A percentile compares a stretch with the other conserved stretches of the same genome.
Evolutionary conservation across 2,113 vertebrate species (phyloP).

Genomic region (Capra hircus): DNA sequence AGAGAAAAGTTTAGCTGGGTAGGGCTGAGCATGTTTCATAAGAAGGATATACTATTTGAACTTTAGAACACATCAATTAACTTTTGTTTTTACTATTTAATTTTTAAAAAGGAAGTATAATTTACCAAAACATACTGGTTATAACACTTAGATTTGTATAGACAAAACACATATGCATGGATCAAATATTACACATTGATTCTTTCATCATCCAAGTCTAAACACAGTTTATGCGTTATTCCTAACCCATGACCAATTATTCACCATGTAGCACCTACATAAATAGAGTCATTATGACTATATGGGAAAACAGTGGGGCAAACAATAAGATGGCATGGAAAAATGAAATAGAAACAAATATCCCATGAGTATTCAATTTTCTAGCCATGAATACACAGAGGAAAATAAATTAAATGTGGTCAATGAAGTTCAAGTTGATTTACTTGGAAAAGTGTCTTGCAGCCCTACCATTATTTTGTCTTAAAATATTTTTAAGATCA

Average conservation of each 20-base stretch:
- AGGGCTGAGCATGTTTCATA: background rate
- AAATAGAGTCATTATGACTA: accelerated
- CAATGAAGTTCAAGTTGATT: background rate
- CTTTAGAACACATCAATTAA: background rate
- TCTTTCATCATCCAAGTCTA: background rate
- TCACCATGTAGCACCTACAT: accelerated
- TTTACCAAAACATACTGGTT: background rate
- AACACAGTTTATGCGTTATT: accelerated
- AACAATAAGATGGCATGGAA: background rate
- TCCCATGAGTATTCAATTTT: background rate
- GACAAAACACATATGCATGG: background rate
- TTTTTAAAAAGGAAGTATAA: background rate
- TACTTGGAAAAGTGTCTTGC: background rate
- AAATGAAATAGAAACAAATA: background rate
- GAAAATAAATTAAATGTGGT: background rate
- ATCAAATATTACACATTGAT: too few species aligned
- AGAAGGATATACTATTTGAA: background rate
- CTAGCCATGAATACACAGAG: background rate
- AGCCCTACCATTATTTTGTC: background rate
- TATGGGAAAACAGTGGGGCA: background rate
- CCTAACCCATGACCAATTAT: accelerated
- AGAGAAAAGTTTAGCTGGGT: background rate
- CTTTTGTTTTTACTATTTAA: background rate
- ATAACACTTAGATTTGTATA: background rate
- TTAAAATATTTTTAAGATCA: background rate